A percentile compares a stretch with the other conserved stretches of the same genome.
Evolutionary conservation across 2,113 vertebrate species (phyloP).

Genomic region (Polypterus senegalus): DNA sequence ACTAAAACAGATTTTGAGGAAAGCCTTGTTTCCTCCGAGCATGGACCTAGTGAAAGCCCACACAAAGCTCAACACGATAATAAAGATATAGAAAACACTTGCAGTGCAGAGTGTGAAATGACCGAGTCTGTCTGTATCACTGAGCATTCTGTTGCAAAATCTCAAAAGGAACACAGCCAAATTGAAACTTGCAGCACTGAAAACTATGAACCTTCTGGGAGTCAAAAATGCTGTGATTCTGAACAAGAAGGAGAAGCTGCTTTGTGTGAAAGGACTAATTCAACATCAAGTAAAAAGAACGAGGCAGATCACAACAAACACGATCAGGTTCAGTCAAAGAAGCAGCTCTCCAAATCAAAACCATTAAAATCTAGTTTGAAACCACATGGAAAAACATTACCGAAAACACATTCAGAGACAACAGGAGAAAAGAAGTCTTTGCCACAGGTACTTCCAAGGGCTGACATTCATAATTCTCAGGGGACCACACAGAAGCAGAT

Average conservation of each 20-base stretch:
- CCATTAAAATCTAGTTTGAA: constrained; percentile 36
- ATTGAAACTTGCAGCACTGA: constrained; percentile 4
- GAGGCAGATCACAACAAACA: constrained; percentile 3
- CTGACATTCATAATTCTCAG: constrained; percentile 35
- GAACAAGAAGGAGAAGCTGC: constrained; percentile 25
- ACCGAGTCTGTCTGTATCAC: no score
- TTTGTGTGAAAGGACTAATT: constrained; percentile 11
- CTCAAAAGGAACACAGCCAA: no score
- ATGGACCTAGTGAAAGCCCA: no score
- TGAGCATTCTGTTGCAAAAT: no score
- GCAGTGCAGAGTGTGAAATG: no score
- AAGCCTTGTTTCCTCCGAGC: no score
- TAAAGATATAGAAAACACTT: no score
- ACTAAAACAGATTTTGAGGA: no score
- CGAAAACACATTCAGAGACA: constrained; percentile 21
- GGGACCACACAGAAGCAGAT: constrained; percentile 36
- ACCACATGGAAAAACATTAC: constrained; percentile 29
- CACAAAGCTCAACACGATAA: no score
- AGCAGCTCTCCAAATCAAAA: background rate
- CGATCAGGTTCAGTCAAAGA: constrained; percentile 24
- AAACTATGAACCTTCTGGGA: constrained; percentile 16
- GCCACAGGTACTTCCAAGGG: constrained; percentile 42
- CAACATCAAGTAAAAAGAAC: constrained; percentile 15
- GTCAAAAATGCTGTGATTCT: constrained; percentile 24
- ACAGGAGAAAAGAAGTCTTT: background rate